phyloP scores from a whole-genome alignment of 2,797 vertebrate genomes.

The Pseudochaenichthys georgianus region DNA sequence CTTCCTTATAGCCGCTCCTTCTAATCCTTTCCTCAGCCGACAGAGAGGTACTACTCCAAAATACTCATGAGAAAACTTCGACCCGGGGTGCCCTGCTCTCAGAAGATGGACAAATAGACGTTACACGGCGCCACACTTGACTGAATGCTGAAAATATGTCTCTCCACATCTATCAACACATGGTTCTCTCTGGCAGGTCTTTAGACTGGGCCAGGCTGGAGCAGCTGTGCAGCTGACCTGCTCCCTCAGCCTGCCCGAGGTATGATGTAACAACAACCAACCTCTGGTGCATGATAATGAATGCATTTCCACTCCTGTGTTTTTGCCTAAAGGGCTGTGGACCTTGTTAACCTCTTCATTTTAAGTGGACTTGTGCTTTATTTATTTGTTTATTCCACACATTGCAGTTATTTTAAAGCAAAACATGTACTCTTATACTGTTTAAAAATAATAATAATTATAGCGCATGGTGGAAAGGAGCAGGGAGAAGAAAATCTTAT shows the following conservation, averaged over 20 bases:
- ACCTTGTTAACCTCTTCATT: conserved; percentile 47
- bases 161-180: conserved; percentile 63
- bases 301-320: conserved; percentile 69
- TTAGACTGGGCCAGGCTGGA: conserved; percentile 47
- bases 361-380: conserved; percentile 18
- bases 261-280: conserved; percentile 69
- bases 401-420: no score
- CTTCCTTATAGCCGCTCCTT: conserved; percentile 37
- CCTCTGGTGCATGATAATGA: conserved; percentile 75
- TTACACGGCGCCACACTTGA: conserved; percentile 43
- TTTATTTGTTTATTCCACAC: no score
- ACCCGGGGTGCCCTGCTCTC: conserved; percentile 26
- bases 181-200: conserved; percentile 63
- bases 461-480: no score
- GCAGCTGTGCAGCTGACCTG: conserved; percentile 72
- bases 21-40: conserved; percentile 43
- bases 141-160: conserved; percentile 47
- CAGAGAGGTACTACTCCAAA: conserved; percentile 26
- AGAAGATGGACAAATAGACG: conserved; percentile 17
- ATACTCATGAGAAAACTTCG: conserved; percentile 28
- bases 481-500: no score
- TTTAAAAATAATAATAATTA: no score
- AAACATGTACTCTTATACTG: no score
- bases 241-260: conserved; percentile 61
- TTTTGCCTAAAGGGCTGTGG: conserved; percentile 49